A percentile compares a stretch with the other conserved stretches of the same genome.
Evolutionary conservation across 1,140 invertebrate species (phyloP).

Genomic region (Listronotus bonariensis): DNA sequence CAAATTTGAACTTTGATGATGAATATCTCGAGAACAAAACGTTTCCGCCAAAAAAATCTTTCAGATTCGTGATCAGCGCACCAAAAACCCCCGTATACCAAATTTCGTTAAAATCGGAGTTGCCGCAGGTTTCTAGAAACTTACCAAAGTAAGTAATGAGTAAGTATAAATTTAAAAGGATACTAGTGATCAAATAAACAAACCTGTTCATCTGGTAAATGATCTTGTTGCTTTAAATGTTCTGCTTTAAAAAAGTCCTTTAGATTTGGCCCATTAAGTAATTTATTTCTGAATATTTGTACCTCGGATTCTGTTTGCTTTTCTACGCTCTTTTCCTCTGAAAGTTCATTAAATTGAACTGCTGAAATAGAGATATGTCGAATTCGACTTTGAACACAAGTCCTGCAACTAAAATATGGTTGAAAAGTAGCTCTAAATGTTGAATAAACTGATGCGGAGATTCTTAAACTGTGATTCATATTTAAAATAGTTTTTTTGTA

Average conservation of each 20-base stretch:
- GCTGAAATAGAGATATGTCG: not conserved
- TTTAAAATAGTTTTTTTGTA: not conserved
- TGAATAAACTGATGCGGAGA: not conserved
- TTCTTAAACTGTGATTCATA: slow-evolving; percentile 1
- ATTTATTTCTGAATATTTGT: slow-evolving; percentile 36
- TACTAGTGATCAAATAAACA: no score
- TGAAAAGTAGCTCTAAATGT: not conserved
- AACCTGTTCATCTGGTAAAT: slow-evolving; percentile 39
- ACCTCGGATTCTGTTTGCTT: not conserved
- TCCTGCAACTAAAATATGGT: not conserved
- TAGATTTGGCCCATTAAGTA: slow-evolving; percentile 48
- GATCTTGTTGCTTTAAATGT: slow-evolving; percentile 39
- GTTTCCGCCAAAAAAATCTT: no score
- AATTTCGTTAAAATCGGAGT: no score
- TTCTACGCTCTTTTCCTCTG: not conserved
- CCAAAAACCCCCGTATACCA: no score
- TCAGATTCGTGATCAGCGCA: no score
- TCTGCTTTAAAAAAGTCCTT: slow-evolving; percentile 50
- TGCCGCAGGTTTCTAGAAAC: no score
- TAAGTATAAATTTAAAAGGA: no score
- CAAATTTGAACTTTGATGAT: no score
- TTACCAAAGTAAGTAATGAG: no score
- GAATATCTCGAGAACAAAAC: no score
- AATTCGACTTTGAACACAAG: not conserved
- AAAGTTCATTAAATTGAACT: not conserved